A percentile compares a stretch with the other conserved stretches of the same genome.
phyloP scores from a whole-genome alignment of 1,140 invertebrate species.

The Aphelinus atriplicis region DNA sequence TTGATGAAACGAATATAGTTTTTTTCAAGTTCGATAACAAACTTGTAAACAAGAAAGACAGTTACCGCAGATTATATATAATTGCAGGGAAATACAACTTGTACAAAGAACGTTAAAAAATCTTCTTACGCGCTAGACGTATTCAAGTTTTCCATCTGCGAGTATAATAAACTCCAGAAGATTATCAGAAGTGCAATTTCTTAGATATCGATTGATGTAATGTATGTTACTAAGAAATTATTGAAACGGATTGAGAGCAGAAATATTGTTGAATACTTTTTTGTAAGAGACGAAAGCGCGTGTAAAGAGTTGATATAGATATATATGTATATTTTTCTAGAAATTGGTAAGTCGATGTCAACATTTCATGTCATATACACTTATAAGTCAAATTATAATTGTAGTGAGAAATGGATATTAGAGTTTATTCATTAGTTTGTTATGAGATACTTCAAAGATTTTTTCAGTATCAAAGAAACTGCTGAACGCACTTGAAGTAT shows the following conservation, averaged over 20 bases:
- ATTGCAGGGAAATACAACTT: constrained; percentile 26
- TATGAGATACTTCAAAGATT: constrained; percentile 7
- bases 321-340: constrained; percentile 13
- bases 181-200: constrained; percentile 5
- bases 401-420: background rate
- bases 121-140: constrained; percentile 12
- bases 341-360: constrained; percentile 6
- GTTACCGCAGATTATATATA: constrained; percentile 33
- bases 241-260: background rate
- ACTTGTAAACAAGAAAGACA: constrained; percentile 28
- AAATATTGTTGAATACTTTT: constrained; percentile 17
- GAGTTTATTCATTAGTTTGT: constrained; percentile 6
- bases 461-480: background rate
- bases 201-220: constrained; percentile 12
- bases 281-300: constrained; percentile 12
- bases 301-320: constrained; percentile 7
- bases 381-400: background rate
- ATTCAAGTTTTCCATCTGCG: constrained; percentile 16
- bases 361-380: background rate
- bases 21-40: constrained; percentile 25
- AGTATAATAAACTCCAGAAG: constrained; percentile 9
- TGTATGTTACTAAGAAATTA: constrained; percentile 12
- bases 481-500: background rate
- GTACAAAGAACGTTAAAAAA: constrained; percentile 26
- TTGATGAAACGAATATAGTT: constrained; percentile 12